Base-by-base conservation (phyloP, 1,140 invertebrate species). In the Liolophura sinensis region DNA sequence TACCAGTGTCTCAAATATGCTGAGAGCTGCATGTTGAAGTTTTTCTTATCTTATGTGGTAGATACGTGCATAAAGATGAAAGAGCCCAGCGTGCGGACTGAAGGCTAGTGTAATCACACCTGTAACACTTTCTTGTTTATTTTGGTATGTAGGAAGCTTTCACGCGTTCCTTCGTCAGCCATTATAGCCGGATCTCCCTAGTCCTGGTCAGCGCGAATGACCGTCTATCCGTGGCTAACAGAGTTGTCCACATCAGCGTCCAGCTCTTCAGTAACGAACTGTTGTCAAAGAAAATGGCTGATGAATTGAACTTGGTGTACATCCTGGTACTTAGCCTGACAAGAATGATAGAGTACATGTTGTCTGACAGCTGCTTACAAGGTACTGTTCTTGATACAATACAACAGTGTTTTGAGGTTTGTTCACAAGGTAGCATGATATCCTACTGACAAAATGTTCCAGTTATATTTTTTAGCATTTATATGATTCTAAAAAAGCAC, bases 191-290 rank as follows among this genome's bases (percentile, higher is more conserved):
- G 73, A 96, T 98, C 70, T 93, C 94, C 18, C 91, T 92, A 73
- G 94, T 97, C 84, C 87, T 98, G 51, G 92, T 96, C 77, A 88
- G 90, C 70, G 93, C 92, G 0, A 86, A 87, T 18, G 93, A 96
- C 46, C 66, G 81, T 20, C 54, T 70, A 18, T 74, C 72, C 11
- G 87, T 98, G 3, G 95, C 94, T 67, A 97, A 97, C 85, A 88
- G 95, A 58, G 94, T 98, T 6, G 96, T 98, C 0, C 96, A 98
- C 82, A 96, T 98, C 80, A 96, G 93, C 78, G 96, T 98, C 4
- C 96, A 92, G 84, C 83, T 99, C 54, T 98, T 98, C 84, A 95
- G 93, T 69, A 97, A 98, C 81, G 94, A 98, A 85, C 90, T 90
- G 48, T 85, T 98, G 7, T 95, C 96, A 1, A 85, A 93, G 22